These are phyloP conservation scores for Trichosurus vulpecula DNA, from an alignment of 2,797 vertebrate species.

Conservation along the genomic window DNA sequence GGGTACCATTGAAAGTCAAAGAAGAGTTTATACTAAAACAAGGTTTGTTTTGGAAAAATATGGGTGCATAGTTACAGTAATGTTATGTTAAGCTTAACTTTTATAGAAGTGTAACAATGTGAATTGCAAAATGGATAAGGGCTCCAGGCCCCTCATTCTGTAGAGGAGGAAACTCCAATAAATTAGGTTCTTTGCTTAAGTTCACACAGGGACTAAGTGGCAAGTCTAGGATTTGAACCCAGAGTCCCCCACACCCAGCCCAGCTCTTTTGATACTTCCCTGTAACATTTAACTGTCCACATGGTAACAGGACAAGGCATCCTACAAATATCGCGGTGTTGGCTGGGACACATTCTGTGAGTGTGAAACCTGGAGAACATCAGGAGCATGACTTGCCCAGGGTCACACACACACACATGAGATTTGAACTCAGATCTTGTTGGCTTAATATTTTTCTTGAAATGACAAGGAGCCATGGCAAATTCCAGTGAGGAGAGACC, in stretches of 20 bases:
- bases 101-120: neutral
- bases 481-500: neutral
- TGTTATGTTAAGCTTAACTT: neutral
- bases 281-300: neutral
- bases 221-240: neutral
- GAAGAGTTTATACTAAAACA: neutral
- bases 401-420: neutral
- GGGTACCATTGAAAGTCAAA: neutral
- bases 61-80: neutral
- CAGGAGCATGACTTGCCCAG: neutral
- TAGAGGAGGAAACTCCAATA: neutral
- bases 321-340: neutral
- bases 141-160: neutral
- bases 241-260: neutral
- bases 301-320: neutral
- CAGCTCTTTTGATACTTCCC: neutral
- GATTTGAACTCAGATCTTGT: neutral
- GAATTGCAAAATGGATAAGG: neutral
- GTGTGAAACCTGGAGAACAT: neutral
- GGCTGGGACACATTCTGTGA: neutral
- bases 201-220: neutral
- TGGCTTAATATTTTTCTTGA: neutral
- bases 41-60: conserved; percentile 3
- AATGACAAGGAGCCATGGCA: neutral
- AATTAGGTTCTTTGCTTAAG: neutral